Percentiles rank a stretch among this genome's conserved stretches.
phyloP scores from a whole-genome alignment of 2,888 invertebrate species.

The Cistogaster globosa region DNA sequence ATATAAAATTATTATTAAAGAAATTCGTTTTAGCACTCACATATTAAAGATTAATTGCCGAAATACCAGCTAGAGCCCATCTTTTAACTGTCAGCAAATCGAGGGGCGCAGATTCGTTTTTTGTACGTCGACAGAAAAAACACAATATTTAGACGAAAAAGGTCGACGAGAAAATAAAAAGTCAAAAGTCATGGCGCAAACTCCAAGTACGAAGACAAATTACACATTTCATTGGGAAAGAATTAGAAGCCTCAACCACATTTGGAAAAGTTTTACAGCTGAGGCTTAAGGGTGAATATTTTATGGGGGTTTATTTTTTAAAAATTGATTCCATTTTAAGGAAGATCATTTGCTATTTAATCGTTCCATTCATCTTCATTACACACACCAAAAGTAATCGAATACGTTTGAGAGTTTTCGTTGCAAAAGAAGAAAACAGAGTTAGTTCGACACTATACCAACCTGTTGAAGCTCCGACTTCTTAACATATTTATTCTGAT shows the following conservation, averaged over 20 bases:
- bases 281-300: slow-evolving; percentile 39
- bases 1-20: no score
- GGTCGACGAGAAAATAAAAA: slow-evolving; percentile 64
- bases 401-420: slow-evolving; percentile 44
- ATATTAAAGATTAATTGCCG: slow-evolving; percentile 59
- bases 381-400: slow-evolving; percentile 49
- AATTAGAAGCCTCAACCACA: slow-evolving; percentile 44
- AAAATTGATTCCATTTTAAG: slow-evolving; percentile 46
- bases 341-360: slow-evolving; percentile 63
- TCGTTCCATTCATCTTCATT: slow-evolving; percentile 48
- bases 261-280: slow-evolving; percentile 31
- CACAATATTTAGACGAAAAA: slow-evolving; percentile 65
- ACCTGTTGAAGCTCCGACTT: slow-evolving; percentile 82
- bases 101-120: slow-evolving; percentile 51
- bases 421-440: slow-evolving; percentile 58
- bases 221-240: slow-evolving; percentile 43
- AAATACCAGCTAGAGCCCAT: slow-evolving; percentile 65
- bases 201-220: slow-evolving; percentile 47
- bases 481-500: slow-evolving; percentile 82
- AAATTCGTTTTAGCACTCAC: slow-evolving; percentile 55
- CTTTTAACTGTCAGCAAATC: slow-evolving; percentile 61
- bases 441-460: slow-evolving; percentile 74
- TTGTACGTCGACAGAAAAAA: slow-evolving; percentile 53
- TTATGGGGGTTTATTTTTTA: slow-evolving; percentile 19
- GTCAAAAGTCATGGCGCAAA: slow-evolving; percentile 50